Conservation (phyloP, 2,113 vertebrate species). For the Daboia siamensis region DNA sequence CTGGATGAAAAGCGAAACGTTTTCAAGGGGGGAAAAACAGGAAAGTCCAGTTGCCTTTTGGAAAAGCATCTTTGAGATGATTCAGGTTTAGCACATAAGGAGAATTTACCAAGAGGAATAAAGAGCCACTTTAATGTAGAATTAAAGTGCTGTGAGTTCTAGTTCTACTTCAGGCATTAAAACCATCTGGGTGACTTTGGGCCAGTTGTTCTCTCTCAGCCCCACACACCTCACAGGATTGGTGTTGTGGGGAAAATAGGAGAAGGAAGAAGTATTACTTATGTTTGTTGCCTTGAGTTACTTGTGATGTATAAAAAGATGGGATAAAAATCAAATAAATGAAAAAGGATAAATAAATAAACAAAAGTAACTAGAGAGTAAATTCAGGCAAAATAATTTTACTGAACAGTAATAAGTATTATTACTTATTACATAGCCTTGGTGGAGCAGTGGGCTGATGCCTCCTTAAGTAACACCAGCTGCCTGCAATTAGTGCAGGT, state of each 20-base stretch:
- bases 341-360: not conserved
- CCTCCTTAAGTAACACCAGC: too few species aligned
- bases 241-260: not conserved
- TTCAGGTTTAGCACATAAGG: not conserved
- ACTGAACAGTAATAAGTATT: too few species aligned
- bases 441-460: too few species aligned
- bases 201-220: too few species aligned
- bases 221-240: not conserved
- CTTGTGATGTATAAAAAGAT: not conserved
- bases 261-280: not conserved
- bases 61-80: not conserved
- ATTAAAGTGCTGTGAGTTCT: too few species aligned
- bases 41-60: too few species aligned
- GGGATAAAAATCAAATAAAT: not conserved
- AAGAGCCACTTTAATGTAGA: not conserved
- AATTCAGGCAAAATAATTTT: not conserved
- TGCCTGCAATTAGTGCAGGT: too few species aligned
- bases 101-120: not conserved
- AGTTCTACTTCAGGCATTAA: too few species aligned
- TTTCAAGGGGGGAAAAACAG: too few species aligned
- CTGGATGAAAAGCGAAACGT: too few species aligned
- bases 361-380: not conserved
- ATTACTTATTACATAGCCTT: too few species aligned
- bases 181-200: too few species aligned
- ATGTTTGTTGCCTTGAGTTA: not conserved